Percentiles rank a stretch among this genome's conserved stretches.
phyloP scores from a whole-genome alignment of 2,888 invertebrate genomes.

The Acleris cristana region DNA sequence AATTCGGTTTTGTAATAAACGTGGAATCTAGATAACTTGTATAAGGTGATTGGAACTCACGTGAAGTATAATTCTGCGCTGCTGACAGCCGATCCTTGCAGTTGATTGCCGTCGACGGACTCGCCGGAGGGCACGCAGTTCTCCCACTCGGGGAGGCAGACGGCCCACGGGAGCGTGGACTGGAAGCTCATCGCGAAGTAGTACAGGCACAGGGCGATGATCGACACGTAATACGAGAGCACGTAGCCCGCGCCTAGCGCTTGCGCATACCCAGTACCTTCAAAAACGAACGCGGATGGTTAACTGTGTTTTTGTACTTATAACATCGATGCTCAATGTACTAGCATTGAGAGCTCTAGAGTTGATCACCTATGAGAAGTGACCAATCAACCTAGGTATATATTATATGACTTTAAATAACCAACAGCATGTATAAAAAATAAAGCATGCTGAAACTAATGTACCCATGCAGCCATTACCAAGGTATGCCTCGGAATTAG shows the following conservation, averaged over 20 bases:
- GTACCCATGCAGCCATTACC: too few relatives aligned
- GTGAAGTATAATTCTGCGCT: conserved; percentile 85
- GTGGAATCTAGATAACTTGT: conserved; percentile 7
- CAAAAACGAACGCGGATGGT: conserved; percentile 39
- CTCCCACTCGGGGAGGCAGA: conserved; percentile 85
- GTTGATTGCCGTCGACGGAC: conserved; percentile 47
- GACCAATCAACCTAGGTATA: too few relatives aligned
- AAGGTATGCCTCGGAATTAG: too few relatives aligned
- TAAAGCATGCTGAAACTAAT: too few relatives aligned
- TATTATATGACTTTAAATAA: too few relatives aligned
- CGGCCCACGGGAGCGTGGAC: conserved; percentile 88
- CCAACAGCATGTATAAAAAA: too few relatives aligned
- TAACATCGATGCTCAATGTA: not conserved
- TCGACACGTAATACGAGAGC: conserved; percentile 90
- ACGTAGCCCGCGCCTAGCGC: conserved; percentile 86
- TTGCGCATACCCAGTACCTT: conserved; percentile 89
- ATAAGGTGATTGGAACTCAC: conserved; percentile 61
- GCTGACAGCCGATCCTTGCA: conserved; percentile 60
- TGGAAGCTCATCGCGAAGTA: conserved; percentile 89
- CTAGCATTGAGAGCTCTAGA: too few relatives aligned
- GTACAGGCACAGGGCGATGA: conserved; percentile 89
- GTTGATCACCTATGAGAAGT: too few relatives aligned
- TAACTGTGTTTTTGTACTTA: not conserved
- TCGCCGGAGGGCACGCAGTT: conserved; percentile 72
- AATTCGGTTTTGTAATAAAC: conserved; percentile 18